Conservation (phyloP, 2,888 invertebrate species). For the Drosophila koepferae region DNA sequence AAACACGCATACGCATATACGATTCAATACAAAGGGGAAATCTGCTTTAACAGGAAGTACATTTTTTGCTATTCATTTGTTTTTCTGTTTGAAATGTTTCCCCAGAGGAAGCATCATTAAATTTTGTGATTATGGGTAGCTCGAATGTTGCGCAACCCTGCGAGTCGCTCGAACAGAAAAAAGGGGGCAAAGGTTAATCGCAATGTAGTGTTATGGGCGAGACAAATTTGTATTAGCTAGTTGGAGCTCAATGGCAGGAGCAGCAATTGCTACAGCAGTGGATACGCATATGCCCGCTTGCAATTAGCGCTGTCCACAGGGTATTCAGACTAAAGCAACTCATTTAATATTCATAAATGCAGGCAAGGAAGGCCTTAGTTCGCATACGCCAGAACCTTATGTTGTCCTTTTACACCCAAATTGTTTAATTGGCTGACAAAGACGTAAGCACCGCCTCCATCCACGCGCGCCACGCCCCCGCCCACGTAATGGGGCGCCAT, state of each 20-base stretch:
- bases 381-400: constrained; percentile 47
- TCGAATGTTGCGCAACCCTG: constrained; percentile 18
- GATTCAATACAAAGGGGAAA: constrained; percentile 19
- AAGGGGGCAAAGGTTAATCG: background rate
- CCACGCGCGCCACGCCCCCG: background rate
- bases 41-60: constrained; percentile 6
- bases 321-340: constrained; percentile 49
- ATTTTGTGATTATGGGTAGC: constrained; percentile 32
- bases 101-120: constrained; percentile 37
- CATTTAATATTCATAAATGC: constrained; percentile 79
- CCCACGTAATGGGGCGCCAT: constrained; percentile 38
- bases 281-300: background rate
- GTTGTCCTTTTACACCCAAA: constrained; percentile 65
- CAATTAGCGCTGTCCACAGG: constrained; percentile 11
- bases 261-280: background rate
- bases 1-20: background rate
- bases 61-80: constrained; percentile 12
- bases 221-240: constrained; percentile 11
- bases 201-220: constrained; percentile 3
- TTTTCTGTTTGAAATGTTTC: constrained; percentile 26
- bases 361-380: constrained; percentile 45
- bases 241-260: background rate
- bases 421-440: constrained; percentile 78
- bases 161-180: background rate
- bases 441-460: constrained; percentile 30